Base-by-base conservation (phyloP, 1,140 invertebrate genomes). In the Pseudomyrmex pallidus region DNA sequence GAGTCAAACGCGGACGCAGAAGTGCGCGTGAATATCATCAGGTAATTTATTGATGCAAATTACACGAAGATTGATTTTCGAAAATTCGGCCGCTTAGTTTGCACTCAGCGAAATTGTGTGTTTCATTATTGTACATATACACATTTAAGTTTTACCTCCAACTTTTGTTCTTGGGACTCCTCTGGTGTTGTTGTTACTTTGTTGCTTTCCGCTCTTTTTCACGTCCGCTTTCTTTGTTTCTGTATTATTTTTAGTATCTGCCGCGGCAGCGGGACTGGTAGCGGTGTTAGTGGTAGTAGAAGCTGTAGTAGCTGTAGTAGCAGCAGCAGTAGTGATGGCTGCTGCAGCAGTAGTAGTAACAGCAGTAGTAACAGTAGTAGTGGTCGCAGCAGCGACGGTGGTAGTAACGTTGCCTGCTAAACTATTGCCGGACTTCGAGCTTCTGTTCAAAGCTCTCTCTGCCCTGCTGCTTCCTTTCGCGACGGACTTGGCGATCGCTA, bases 401-500 rank as follows among this genome's bases (percentile, higher is more conserved):
- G 82, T 67, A 54, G 64, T 83, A 4, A 63, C 44, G 62, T 90
- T 90, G 17, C 86, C 85, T 56, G 52, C 74, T 12, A 82, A 13
- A 62, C 73, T 66, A 68, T 72, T 88, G 15, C 59, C 83, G 59
- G 80, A 87, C 63, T 87, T 92, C 73, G 84, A 83, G 62, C 90
- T 90, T 86, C 93, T 90, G 48, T 93, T 93, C 22, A 93, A 70
- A 3, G 92, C 92, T 70, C 93, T 88, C 61, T 94, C 93, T 5
- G 93, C 92, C 77, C 94, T 93, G 76, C 89, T 94, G 0, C 92
- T 91, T 48, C 92, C 92, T 44, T 94, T 94, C 3, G 90, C 90
- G 10, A 92, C 91, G 10, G 92, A 90, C 66, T 94, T 93, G 20
- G 91, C 91, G 15, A 94, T 91, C 0, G 91, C 92, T 7, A 93